These are phyloP conservation scores for Microplitis manilae DNA, from an alignment of 2,888 invertebrate genomes.

Conservation along the genomic window DNA sequence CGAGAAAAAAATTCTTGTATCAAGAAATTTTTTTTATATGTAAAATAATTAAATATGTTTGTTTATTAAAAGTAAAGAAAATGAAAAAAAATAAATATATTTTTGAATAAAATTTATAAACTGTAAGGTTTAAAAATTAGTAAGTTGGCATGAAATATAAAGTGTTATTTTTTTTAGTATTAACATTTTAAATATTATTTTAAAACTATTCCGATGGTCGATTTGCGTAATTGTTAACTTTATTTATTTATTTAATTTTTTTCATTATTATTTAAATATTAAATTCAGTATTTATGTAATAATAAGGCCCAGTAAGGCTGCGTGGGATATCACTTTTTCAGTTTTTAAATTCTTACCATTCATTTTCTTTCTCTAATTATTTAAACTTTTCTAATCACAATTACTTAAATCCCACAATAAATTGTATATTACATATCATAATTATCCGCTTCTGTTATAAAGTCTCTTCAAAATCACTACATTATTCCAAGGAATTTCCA, in stretches of 20 bases:
- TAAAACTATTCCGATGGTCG: constrained; percentile 58
- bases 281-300: constrained; percentile 69
- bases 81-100: neutral
- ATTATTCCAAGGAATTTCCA: neutral
- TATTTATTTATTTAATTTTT: constrained; percentile 54
- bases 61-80: neutral
- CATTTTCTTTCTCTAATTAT: constrained; percentile 45
- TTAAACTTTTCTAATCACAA: constrained; percentile 41
- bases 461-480: neutral
- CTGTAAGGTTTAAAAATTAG: neutral
- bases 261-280: constrained; percentile 60
- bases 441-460: constrained; percentile 26
- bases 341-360: constrained; percentile 41
- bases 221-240: constrained; percentile 62
- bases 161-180: constrained; percentile 25
- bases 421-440: constrained; percentile 6
- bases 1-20: too few species aligned
- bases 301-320: constrained; percentile 72
- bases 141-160: neutral
- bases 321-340: constrained; percentile 63
- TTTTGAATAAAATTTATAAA: neutral
- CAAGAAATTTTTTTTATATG: too few species aligned
- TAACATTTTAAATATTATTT: constrained; percentile 40
- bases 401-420: neutral
- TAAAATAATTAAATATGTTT: neutral